phyloP scores from a whole-genome alignment of 2,113 vertebrate species.

The Blennius ocellaris region DNA sequence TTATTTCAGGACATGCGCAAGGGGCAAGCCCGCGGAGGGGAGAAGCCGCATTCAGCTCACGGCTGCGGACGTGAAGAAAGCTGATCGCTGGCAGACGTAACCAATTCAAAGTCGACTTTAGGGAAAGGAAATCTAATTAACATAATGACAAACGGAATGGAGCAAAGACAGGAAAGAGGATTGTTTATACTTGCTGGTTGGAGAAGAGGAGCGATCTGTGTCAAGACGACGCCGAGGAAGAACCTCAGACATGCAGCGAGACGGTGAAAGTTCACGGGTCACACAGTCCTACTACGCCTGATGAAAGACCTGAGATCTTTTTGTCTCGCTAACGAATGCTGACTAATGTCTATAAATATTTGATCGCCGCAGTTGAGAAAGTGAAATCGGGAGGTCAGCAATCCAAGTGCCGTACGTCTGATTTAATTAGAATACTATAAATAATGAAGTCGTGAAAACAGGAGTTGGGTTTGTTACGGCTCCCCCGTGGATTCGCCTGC shows the following conservation, averaged over 20 bases:
- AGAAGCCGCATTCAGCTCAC: conserved; percentile 52
- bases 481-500: neutral
- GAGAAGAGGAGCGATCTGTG: conserved; percentile 43
- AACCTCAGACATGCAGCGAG: conserved; percentile 14
- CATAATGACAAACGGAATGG: conserved; percentile 67
- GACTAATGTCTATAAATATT: conserved; percentile 22
- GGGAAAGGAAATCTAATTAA: conserved; percentile 65
- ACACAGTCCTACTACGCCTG: neutral
- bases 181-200: conserved; percentile 64
- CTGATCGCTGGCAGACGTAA: conserved; percentile 68
- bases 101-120: conserved; percentile 59
- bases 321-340: conserved; percentile 13
- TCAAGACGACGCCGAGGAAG: conserved; percentile 26
- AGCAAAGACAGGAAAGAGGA: conserved; percentile 37
- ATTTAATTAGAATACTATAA: neutral
- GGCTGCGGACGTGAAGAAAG: conserved; percentile 39
- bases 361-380: neutral
- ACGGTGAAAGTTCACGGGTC: conserved; percentile 13
- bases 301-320: conserved; percentile 12
- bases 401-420: neutral
- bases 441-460: conserved; percentile 10
- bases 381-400: neutral
- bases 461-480: conserved; percentile 1
- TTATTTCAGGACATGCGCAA: conserved; percentile 58
- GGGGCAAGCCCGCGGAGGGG: conserved; percentile 30